Base-by-base conservation (phyloP, 1,140 invertebrate genomes). In the Periplaneta americana region DNA sequence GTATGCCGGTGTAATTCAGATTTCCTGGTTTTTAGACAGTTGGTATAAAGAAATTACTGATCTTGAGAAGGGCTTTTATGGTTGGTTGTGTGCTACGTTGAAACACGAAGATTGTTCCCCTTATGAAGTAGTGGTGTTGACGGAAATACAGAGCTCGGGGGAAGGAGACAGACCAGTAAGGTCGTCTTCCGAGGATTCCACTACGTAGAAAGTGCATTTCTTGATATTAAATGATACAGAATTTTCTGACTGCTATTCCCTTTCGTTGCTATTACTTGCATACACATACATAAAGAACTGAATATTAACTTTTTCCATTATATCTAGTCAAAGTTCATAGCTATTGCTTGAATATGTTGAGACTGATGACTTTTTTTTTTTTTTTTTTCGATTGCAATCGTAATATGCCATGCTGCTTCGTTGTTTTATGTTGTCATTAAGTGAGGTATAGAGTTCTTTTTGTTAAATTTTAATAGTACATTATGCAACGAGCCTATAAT, bases 51-150 rank as follows among this genome's bases (percentile, higher is more conserved):
- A 94, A 88, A 90, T 95, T 13, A 91, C 90, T 81, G 94, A 95
- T 87, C 92, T 93, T 85, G 94, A 95, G 83, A 95, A 95, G 87
- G 94, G 94, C 1, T 95, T 95, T 87, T 95, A 94, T 85, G 94
- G 94, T 34, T 95, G 94, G 94, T 87, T 95, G 37, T 95, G 94
- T 87, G 91, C 91, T 74, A 88, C 91, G 74, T 84, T 95, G 33
- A 90, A 91, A 82, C 87, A 95, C 82, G 91, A 93, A 79, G 93
- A 95, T 84, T 95, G 94, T 85, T 91, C 92, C 80, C 93, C 93
- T 0, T 94, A 94, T 90, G 89, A 92, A 85, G 90, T 91, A 81
- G 90, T 91, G 85, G 78, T 84, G 33, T 33, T 84, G 17, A 84
- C 82, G 22, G 83, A 84, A 36, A 81, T 84, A 34, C 82, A 83